Evolutionary conservation across 2,797 vertebrate species (phyloP), one percentile per base, ranked within the genome.

Genomic region (Sebastes taczanowskii): DNA sequence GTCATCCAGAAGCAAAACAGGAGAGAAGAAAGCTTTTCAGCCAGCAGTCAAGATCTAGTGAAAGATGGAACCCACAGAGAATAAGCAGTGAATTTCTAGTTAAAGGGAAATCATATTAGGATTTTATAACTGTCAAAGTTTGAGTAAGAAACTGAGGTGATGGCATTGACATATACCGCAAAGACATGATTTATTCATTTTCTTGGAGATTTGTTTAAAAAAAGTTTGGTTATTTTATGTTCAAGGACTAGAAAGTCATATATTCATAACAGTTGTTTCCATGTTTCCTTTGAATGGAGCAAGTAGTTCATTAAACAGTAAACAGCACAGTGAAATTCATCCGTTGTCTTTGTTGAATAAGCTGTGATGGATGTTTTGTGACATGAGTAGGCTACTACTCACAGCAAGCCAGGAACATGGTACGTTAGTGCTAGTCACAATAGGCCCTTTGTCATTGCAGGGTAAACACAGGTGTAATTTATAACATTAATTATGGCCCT

Each of bases 1-100:
- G 80, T 84, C 75, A 78, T 77, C 52, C 35, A 35, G 25, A 86
- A 62, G 22, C n/a, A 81, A 82, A 62, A 18, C 11, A 13, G 25
- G 52, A 1, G 14, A 58, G 32, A 29, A 55, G 71, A 73, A 59
- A 55, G 46, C 25, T 56, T 74, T 70, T 52, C 4, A 64, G 13
- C 11, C 55, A 30, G 46, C 14, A 27, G 74, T 60, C 35, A 22
- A 46, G 23, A 27, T n/a, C 13, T 58, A 66, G 66, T 30, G 27
- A 78, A 34, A 62, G 23, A 77, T 32, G 7, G 32, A 59, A 72
- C 14, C 11, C 1, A 27, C 23, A 52, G 29, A 53, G 14, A 75
- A 52, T n/a, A 58, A 71, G 58, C 32, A 27, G 3, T 11, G 20
- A 30, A 60, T 32, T 13, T 20, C 4, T 6, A 30, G 42, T n/a